A percentile compares a stretch with the other conserved stretches of the same genome.
Conservation (phyloP, 2,113 vertebrate species). For the Elaphurus davidianus region DNA sequence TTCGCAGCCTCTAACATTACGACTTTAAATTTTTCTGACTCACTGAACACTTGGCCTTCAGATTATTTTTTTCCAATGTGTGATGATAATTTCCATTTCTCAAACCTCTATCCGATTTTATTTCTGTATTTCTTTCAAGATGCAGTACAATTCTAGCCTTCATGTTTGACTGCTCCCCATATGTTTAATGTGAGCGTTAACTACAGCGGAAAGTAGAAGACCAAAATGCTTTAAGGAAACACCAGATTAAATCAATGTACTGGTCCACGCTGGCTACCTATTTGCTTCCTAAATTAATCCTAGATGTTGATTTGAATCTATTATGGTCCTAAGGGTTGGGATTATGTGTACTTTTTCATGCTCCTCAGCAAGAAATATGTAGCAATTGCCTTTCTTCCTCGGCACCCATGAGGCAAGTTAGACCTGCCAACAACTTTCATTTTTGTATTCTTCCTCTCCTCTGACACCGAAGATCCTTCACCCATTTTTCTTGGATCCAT, state of each 20-base stretch:
- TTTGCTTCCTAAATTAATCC: constrained; percentile 5
- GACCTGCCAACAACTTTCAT: not conserved
- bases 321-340: not conserved
- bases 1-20: constrained; percentile 43
- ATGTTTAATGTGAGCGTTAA: not conserved
- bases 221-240: constrained; percentile 17
- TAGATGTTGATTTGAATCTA: not conserved
- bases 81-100: constrained; percentile 19
- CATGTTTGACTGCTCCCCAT: not conserved
- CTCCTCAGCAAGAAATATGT: not conserved
- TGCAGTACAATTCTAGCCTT: not conserved
- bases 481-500: not conserved
- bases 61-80: constrained; percentile 13
- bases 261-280: not conserved
- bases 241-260: not conserved
- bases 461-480: not conserved
- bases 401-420: not conserved
- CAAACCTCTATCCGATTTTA: constrained; percentile 22
- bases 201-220: constrained; percentile 16
- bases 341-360: constrained; percentile 8
- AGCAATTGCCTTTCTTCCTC: not conserved
- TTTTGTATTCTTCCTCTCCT: not conserved
- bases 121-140: constrained; percentile 35
- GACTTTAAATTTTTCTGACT: constrained; percentile 52
- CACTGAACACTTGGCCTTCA: constrained; percentile 42